Percentiles rank a stretch among this genome's conserved stretches.
Conservation (phyloP, 2,113 vertebrate genomes). For the Nymphicus hollandicus region DNA sequence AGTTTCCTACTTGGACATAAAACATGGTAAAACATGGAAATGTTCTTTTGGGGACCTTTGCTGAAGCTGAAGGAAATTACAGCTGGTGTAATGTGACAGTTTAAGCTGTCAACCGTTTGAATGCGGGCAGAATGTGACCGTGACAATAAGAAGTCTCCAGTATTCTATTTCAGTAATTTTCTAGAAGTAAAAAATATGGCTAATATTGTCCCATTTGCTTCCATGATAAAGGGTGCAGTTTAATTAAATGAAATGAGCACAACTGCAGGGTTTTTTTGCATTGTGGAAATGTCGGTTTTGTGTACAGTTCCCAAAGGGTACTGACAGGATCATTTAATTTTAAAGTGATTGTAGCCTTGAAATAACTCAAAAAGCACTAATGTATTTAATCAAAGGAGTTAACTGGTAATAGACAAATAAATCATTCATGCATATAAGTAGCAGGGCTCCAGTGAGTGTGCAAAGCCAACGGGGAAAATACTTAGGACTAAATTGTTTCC, state of each 20-base stretch:
- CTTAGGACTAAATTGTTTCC: not conserved
- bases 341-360: slow-evolving; percentile 43
- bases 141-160: not conserved
- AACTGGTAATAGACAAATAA: slow-evolving; percentile 23
- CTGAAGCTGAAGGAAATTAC: not conserved
- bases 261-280: not conserved
- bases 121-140: not conserved
- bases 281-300: slow-evolving; percentile 18
- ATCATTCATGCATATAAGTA: slow-evolving; percentile 25
- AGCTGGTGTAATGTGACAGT: not conserved
- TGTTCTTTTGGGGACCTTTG: not conserved
- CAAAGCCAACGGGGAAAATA: not conserved
- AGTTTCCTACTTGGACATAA: not conserved
- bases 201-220: not conserved
- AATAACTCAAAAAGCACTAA: slow-evolving; percentile 30
- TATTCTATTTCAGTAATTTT: not conserved
- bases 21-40: not conserved
- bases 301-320: not conserved
- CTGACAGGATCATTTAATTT: slow-evolving; percentile 41
- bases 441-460: not conserved
- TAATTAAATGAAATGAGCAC: slow-evolving; percentile 44
- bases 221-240: not conserved
- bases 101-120: not conserved
- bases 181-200: not conserved
- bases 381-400: slow-evolving; percentile 53